Evolutionary conservation across 2,797 vertebrate species (phyloP).

Genomic region (Buphagus erythrorhynchus): DNA sequence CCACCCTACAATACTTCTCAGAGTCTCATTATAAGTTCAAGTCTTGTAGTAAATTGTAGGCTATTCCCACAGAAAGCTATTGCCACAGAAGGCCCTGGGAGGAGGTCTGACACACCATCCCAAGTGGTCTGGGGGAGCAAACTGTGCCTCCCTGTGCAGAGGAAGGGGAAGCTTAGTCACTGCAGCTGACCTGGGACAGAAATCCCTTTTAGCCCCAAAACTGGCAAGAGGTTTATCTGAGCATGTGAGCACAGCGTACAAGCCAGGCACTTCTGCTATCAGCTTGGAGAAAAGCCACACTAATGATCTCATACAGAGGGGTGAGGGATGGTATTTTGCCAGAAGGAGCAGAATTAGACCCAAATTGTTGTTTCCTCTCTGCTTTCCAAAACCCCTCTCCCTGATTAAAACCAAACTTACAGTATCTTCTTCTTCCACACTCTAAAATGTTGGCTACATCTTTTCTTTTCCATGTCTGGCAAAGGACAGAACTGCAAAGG

Average conservation of each 20-base stretch:
- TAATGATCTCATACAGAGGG: not conserved
- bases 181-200: not conserved
- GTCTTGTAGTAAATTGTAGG: not conserved
- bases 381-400: not conserved
- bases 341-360: constrained; percentile 19
- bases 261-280: constrained; percentile 36
- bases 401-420: constrained; percentile 35
- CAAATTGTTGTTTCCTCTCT: constrained; percentile 35
- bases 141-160: not conserved
- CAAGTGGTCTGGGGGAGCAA: not conserved
- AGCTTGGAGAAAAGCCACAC: constrained; percentile 18
- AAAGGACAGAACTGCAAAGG: not conserved
- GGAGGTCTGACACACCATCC: not conserved
- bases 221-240: not conserved
- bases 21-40: not conserved
- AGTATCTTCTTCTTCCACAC: not conserved
- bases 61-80: not conserved
- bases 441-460: not conserved
- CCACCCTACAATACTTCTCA: not conserved
- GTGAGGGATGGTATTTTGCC: not conserved
- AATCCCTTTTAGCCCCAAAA: not conserved
- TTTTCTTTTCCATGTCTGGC: constrained; percentile 37
- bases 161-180: not conserved
- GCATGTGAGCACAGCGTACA: not conserved
- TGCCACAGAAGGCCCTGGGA: not conserved